Base-by-base conservation (phyloP, 2,888 invertebrate species). In the Allygus modestus region DNA sequence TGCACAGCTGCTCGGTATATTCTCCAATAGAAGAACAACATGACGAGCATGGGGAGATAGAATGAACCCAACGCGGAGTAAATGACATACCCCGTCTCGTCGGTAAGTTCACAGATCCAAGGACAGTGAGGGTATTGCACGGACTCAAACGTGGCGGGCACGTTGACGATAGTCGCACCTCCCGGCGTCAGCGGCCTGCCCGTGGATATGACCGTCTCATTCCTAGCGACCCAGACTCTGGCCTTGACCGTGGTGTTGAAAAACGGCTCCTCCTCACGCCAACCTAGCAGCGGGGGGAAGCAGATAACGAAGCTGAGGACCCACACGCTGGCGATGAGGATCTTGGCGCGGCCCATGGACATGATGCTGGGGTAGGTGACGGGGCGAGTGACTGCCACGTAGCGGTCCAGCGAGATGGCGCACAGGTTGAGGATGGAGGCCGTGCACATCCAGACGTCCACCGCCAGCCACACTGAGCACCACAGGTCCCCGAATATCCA, bases 401-500 rank as follows among this genome's bases (percentile, higher is more conserved):
- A 99, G 91, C 99, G 93, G 92, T 97, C 97, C 89, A 99, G 92
- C 20, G 97, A 97, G 90, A 99, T 99, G 88, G 97, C 98, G 90
- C 98, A 98, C 83, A 99, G 93, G 91, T 99, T 99, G 88, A 99
- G 93, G 89, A 99, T 99, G 88, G 98, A 98, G 0, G 99, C 98
- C 0, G 99, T 99, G 92, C 98, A 99, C 96, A 99, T 96, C 97
- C 98, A 98, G 15, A 99, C 99, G 91, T 99, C 99, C 84, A 98
- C 95, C 0, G 99, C 98, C 86, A 99, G 92, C 99, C 99, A 99
- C 87, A 98, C 94, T 86, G 97, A 96, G 91, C 99, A 99, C 97
- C 98, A 98, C 69, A 97, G 93, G 90, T 96, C 96, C 79, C 99
- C 98, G 90, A 98, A 99, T 89, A 98, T 96, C 99, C 99, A 99